Percentiles rank a stretch among this genome's conserved stretches.
Evolutionary conservation across 2,797 vertebrate genomes (phyloP).

Genomic region (Pseudochirops corinnae): DNA sequence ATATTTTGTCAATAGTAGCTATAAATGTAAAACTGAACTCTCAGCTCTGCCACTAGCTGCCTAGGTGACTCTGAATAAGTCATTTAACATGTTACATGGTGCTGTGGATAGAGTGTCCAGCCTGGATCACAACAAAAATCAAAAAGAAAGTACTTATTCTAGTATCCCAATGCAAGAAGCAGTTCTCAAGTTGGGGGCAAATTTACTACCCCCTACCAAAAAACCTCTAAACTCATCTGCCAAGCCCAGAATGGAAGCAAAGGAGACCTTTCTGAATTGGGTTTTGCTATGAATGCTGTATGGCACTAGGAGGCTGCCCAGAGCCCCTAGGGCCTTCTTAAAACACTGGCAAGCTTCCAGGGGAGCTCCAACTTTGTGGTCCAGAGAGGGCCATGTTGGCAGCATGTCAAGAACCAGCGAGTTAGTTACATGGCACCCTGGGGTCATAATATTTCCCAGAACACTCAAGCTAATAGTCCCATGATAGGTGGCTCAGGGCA

Average conservation of each 20-base stretch:
- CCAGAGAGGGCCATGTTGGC: conserved; percentile 71
- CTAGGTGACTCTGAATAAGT: neutral
- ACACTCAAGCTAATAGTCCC: conserved; percentile 77
- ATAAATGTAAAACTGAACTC: neutral
- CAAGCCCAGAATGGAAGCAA: conserved; percentile 5
- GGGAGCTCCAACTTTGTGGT: conserved; percentile 70
- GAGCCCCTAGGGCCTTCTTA: conserved; percentile 77
- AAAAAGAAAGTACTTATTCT: conserved; percentile 69
- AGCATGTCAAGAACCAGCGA: conserved; percentile 71
- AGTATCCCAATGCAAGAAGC: conserved; percentile 59
- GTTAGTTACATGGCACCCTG: conserved; percentile 78
- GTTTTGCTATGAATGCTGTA: conserved; percentile 68
- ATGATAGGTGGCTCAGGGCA: conserved; percentile 59
- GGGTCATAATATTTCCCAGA: conserved; percentile 80
- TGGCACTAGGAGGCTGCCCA: conserved; percentile 74
- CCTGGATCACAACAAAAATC: conserved; percentile 70
- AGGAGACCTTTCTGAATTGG: conserved; percentile 42
- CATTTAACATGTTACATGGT: neutral
- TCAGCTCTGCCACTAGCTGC: neutral
- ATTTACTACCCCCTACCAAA: conserved; percentile 21
- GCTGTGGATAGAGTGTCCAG: neutral
- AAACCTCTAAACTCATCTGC: conserved; percentile 43
- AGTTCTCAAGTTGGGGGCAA: conserved; percentile 43
- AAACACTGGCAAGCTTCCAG: conserved; percentile 73
- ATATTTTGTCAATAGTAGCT: neutral